Evolutionary conservation across 2,888 invertebrate species (phyloP), one percentile per base, ranked within the genome.

Genomic region (Pediacus dermestoides): DNA sequence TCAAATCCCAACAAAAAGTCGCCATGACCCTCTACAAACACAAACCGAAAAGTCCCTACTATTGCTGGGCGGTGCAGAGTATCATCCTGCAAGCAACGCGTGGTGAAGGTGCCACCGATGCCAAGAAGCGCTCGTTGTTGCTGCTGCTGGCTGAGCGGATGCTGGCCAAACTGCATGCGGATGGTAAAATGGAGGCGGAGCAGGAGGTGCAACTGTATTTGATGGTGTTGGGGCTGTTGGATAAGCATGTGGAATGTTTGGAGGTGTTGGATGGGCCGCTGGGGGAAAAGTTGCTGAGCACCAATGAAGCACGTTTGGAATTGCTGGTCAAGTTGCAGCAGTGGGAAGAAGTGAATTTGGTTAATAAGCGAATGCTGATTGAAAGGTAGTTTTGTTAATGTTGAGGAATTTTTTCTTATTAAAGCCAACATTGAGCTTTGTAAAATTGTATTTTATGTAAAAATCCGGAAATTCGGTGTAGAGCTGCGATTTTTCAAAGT

Each of bases 51-150:
- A 92, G 91, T 67, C 94, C 94, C 0, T 97, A 97, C 66, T 95
- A 94, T 66, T 95, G 93, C 67, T 99, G 97, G 99, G 89, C 91
- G 11, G 87, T 97, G 6, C 95, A 96, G 89, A 95, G 95, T 65
- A 82, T 93, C 53, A 85, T 96, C 12, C 80, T 96, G 74, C 96
- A 96, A 79, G 91, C 89, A 57, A 61, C 58, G 0, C 46, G 62
- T 39, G 61, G 61, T 4, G 60, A 60, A 64, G 68, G 74, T 70
- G 44, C 66, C 7, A 71, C 71, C 3, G 76, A 80, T 53, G 65
- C 68, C 4, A 72, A 74, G 1, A 82, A 82, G 61, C 72, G 70
- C 47, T 79, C 77, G 45, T 78, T 96, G 48, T 80, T 88, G 14
- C 75, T 95, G 16, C 82, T 88, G 2, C 73, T 97, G 42, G 96